Conservation (phyloP, 2,797 vertebrate genomes). For the Pseudochirops cupreus region DNA sequence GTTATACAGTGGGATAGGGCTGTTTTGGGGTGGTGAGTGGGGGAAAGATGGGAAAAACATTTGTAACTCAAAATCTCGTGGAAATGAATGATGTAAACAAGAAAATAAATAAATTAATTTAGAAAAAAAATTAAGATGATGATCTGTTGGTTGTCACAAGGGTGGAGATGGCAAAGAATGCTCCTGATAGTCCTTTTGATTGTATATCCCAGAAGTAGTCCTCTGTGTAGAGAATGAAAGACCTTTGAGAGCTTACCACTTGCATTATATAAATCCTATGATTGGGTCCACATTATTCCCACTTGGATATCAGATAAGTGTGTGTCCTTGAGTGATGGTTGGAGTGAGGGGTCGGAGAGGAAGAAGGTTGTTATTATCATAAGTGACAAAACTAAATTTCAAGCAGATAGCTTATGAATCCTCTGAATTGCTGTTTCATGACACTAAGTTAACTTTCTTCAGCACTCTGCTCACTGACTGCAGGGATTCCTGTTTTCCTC, state of each 20-base stretch:
- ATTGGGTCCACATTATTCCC: background rate
- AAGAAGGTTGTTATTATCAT: background rate
- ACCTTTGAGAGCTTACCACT: background rate
- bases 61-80: no score
- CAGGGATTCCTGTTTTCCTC: constrained; percentile 69
- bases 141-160: background rate
- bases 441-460: constrained; percentile 44
- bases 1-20: no score
- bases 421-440: background rate
- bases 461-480: background rate
- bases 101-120: no score
- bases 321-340: background rate
- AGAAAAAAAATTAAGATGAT: background rate
- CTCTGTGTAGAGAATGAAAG: background rate
- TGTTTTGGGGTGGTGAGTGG: no score
- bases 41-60: no score
- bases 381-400: constrained; percentile 21
- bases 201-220: constrained; percentile 5
- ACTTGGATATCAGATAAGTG: background rate
- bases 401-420: background rate
- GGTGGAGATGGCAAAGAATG: constrained; percentile 37
- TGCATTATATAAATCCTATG: constrained; percentile 10
- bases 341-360: background rate
- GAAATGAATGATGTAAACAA: no score
- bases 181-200: background rate